Conservation (phyloP, 2,113 vertebrate species). For the Haplotaxodon microlepis region DNA sequence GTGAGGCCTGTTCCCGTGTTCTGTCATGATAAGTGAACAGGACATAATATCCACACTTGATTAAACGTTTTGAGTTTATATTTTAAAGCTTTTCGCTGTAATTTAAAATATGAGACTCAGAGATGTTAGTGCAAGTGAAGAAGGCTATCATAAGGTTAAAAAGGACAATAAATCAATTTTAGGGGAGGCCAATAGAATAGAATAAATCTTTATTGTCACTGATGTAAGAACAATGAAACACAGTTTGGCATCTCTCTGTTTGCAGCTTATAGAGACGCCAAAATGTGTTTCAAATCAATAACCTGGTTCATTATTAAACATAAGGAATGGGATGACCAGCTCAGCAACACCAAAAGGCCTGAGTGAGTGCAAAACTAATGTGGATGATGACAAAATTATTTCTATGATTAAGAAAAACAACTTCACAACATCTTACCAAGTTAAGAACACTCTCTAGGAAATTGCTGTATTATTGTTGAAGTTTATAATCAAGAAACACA, state of each 20-base stretch:
- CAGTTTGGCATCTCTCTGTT: neutral
- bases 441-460: neutral
- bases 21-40: neutral
- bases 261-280: neutral
- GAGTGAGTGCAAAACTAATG: neutral
- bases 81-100: neutral
- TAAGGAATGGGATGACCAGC: neutral
- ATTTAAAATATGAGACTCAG: neutral
- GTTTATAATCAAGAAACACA: neutral
- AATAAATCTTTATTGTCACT: neutral
- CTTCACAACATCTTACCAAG: neutral
- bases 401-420: neutral
- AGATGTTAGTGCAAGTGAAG: neutral
- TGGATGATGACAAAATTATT: neutral
- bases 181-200: neutral
- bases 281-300: neutral
- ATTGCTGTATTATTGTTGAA: neutral
- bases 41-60: neutral
- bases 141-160: neutral
- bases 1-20: neutral
- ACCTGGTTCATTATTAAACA: neutral
- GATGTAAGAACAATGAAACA: neutral
- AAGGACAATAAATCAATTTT: neutral
- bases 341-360: neutral
- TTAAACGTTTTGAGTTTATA: neutral